phyloP scores from a whole-genome alignment of 2,888 invertebrate species.

The Caenorhabditis wallacei region DNA sequence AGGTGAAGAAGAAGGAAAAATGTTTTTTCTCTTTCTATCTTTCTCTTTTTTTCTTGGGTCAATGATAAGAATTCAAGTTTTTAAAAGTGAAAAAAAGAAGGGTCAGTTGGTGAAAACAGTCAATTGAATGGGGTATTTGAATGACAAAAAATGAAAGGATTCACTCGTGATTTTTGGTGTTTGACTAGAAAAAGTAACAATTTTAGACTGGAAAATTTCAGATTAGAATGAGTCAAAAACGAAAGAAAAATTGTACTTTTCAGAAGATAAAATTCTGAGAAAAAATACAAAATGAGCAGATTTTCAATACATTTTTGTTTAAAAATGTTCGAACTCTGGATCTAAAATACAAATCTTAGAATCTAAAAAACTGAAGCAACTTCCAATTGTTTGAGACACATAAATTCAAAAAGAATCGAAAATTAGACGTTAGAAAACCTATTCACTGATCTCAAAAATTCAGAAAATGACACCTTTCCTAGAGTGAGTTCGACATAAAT shows the following conservation, averaged over 20 bases:
- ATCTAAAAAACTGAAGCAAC: too few species aligned
- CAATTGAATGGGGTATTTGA: neutral
- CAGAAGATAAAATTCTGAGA: neutral
- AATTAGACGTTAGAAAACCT: slow-evolving; percentile 2
- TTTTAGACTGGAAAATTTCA: neutral
- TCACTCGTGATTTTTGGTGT: neutral
- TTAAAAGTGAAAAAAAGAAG: slow-evolving; percentile 29
- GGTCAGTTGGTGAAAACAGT: neutral
- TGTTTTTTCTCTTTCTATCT: slow-evolving; percentile 3
- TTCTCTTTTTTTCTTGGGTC: slow-evolving; percentile 5
- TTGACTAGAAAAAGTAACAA: neutral
- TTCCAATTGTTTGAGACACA: too few species aligned
- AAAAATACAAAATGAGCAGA: neutral
- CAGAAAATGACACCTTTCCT: slow-evolving; percentile 3
- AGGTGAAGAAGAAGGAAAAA: slow-evolving; percentile 4
- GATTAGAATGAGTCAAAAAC: neutral
- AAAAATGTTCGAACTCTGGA: too few species aligned
- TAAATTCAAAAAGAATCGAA: neutral
- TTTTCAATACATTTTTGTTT: neutral
- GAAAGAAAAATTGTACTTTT: slow-evolving; percentile 1
- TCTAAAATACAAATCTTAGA: too few species aligned
- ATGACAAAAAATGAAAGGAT: slow-evolving; percentile 4
- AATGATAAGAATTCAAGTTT: slow-evolving; percentile 49
- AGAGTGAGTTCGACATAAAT: neutral
- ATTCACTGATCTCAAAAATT: neutral